phyloP scores from a whole-genome alignment of 2,113 vertebrate genomes.

The Nymphicus hollandicus region DNA sequence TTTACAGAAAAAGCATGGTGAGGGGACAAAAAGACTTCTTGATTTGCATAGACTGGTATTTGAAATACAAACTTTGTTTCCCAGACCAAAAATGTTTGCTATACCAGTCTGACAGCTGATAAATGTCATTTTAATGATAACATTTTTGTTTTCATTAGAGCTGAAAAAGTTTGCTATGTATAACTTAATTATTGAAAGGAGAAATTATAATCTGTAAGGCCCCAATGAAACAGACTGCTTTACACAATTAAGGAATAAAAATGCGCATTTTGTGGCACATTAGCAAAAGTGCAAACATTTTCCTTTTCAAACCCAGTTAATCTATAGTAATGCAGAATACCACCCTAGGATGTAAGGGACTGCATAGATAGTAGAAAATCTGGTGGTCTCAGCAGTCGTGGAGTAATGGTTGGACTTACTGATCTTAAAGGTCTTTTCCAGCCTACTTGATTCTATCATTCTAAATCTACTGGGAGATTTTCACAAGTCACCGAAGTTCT shows the following conservation, averaged over 20 bases:
- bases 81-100: background rate
- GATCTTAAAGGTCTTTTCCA: background rate
- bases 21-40: background rate
- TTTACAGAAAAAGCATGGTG: background rate
- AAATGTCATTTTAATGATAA: background rate
- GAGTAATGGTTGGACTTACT: background rate
- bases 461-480: background rate
- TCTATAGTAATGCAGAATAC: background rate
- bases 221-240: background rate
- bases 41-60: background rate
- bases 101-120: background rate
- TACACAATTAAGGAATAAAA: background rate
- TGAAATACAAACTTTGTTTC: background rate
- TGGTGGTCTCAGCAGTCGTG: background rate
- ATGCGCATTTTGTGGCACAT: fast-evolving
- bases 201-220: background rate
- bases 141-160: background rate
- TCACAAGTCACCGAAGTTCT: background rate
- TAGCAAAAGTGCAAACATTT: background rate
- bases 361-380: background rate
- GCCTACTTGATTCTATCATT: background rate
- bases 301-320: background rate
- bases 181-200: background rate
- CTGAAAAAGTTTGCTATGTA: background rate
- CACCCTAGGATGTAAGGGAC: background rate